A percentile compares a stretch with the other conserved stretches of the same genome.
phyloP scores from a whole-genome alignment of 2,797 vertebrate species.

The Falco cherrug region DNA sequence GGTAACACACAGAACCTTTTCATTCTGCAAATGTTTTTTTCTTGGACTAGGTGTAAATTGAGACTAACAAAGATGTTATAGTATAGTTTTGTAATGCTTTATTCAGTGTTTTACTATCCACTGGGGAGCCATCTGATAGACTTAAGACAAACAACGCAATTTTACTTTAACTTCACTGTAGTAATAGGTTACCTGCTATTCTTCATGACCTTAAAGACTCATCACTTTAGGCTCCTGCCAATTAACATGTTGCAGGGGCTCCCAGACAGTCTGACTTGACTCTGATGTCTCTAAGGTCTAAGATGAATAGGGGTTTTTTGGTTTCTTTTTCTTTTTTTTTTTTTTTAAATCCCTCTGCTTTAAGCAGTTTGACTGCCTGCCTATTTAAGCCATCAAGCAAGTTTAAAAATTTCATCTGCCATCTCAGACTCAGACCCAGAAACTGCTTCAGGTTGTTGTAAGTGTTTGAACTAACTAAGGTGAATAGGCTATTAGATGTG shows the following conservation, averaged over 20 bases:
- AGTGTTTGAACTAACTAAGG: slow-evolving; percentile 41
- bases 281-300: slow-evolving; percentile 33
- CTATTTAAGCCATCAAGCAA: slow-evolving; percentile 26
- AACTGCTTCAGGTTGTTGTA: slow-evolving; percentile 31
- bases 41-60: background rate
- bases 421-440: slow-evolving; percentile 25
- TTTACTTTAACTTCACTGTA: slow-evolving; percentile 23
- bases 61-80: background rate
- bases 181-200: background rate
- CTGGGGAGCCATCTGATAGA: background rate
- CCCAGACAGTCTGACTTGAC: background rate
- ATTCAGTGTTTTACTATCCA: background rate
- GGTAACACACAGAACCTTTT: background rate
- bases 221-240: background rate
- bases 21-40: background rate
- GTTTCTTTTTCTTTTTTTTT: too few relatives aligned
- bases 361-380: slow-evolving; percentile 33
- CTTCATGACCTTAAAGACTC: slow-evolving; percentile 2
- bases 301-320: slow-evolving; percentile 24
- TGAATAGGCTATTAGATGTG: slow-evolving; percentile 5
- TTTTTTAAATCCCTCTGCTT: background rate
- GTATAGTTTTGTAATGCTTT: background rate
- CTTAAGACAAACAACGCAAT: slow-evolving; percentile 14
- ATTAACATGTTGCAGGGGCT: slow-evolving; percentile 20
- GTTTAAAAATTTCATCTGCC: slow-evolving; percentile 23